These are phyloP conservation scores for Lasioglossum vierecki DNA, from an alignment of 2,888 invertebrate species.

Conservation along the genomic window DNA sequence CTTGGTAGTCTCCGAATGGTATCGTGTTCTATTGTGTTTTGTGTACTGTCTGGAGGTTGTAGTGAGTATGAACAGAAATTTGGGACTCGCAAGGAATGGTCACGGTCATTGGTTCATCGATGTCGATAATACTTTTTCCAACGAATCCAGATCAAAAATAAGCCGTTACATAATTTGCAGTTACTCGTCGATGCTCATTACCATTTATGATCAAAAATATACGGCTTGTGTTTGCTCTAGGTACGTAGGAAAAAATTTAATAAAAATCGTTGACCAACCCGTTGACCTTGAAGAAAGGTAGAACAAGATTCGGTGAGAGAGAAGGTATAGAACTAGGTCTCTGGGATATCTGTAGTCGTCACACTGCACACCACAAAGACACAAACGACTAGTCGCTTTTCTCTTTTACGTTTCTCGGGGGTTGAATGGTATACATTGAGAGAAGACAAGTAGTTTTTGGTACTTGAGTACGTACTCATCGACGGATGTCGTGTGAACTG, in stretches of 20 bases:
- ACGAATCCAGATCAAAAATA: neutral
- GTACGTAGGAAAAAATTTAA: neutral
- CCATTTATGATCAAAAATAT: neutral
- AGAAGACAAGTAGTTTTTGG: neutral
- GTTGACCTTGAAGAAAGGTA: neutral
- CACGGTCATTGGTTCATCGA: neutral
- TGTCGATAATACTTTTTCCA: neutral
- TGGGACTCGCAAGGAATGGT: neutral
- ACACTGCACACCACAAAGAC: conserved; percentile 64
- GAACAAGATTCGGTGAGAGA: neutral
- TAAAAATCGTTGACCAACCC: neutral
- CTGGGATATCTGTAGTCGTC: conserved; percentile 23
- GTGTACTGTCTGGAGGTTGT: neutral
- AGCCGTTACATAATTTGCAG: neutral
- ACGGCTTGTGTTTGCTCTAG: neutral
- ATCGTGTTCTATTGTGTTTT: neutral
- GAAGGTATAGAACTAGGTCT: neutral
- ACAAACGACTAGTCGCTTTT: conserved; percentile 39
- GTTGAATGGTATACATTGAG: conserved; percentile 13
- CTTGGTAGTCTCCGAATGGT: neutral
- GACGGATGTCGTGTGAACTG: conserved; percentile 1
- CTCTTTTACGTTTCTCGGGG: neutral
- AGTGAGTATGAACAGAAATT: neutral
- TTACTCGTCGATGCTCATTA: neutral
- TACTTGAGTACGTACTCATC: neutral